A percentile compares a stretch with the other conserved stretches of the same genome.
These are phyloP conservation scores for Phataginus tetradactyla DNA, from an alignment of 2,797 vertebrate genomes.

Conservation along the genomic window DNA sequence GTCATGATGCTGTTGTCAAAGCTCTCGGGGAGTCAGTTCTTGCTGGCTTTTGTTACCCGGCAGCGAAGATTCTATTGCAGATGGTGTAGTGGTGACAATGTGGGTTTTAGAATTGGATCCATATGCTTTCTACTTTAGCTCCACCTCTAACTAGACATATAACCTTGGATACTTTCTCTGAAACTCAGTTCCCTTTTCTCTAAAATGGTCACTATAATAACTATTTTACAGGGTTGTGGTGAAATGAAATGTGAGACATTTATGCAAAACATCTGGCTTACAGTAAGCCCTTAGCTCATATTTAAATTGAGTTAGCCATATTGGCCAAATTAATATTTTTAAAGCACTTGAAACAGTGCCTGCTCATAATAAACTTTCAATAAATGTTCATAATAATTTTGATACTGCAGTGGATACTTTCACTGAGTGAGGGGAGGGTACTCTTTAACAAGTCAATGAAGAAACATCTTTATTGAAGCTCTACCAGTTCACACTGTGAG, in stretches of 20 bases:
- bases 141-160: not conserved
- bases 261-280: not conserved
- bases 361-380: not conserved
- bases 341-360: not conserved
- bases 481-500: not conserved
- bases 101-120: not conserved
- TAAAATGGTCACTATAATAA: not conserved
- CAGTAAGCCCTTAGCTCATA: not conserved
- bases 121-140: not conserved
- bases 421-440: not conserved
- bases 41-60: not conserved
- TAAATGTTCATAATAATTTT: not conserved
- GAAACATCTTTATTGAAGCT: not conserved
- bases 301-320: not conserved
- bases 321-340: not conserved
- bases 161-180: not conserved
- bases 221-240: not conserved
- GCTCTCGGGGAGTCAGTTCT: not conserved
- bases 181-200: conserved; percentile 10
- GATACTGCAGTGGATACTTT: not conserved
- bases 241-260: not conserved
- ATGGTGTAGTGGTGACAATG: not conserved
- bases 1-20: not conserved
- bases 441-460: not conserved
- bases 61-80: not conserved